A percentile compares a stretch with the other conserved stretches of the same genome.
Evolutionary conservation across 2,113 vertebrate species (phyloP).

Genomic region (Myotis brandtii): DNA sequence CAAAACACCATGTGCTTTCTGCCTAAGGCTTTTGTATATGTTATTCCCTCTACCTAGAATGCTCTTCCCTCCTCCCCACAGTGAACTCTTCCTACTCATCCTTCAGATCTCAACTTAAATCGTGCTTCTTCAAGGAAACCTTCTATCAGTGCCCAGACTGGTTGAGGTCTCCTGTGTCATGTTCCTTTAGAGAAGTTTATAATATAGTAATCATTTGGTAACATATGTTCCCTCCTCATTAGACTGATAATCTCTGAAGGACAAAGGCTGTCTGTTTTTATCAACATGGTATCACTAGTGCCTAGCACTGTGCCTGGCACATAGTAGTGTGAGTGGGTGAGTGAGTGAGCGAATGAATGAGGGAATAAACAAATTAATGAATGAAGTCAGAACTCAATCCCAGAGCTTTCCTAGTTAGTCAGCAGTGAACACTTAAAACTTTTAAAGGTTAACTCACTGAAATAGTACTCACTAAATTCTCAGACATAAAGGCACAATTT

Average conservation of each 20-base stretch:
- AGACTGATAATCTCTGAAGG: not conserved
- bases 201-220: not conserved
- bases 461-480: constrained; percentile 4
- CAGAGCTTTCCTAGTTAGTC: not conserved
- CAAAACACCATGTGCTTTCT: not conserved
- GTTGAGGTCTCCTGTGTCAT: not conserved
- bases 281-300: not conserved
- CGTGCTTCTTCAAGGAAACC: not conserved
- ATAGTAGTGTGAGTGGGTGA: not conserved
- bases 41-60: not conserved
- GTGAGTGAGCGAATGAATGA: not conserved
- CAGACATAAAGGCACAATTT: not conserved
- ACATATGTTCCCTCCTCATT: not conserved
- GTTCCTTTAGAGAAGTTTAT: not conserved
- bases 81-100: not conserved
- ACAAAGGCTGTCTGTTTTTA: not conserved
- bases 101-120: not conserved
- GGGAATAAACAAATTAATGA: not conserved
- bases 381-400: not conserved
- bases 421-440: not conserved
- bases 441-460: constrained; percentile 16
- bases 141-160: not conserved
- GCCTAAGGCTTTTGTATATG: not conserved
- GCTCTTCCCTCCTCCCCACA: not conserved
- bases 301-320: not conserved